Evolutionary conservation across 2,888 invertebrate genomes (phyloP).

Genomic region (Diarsia dahlii): DNA sequence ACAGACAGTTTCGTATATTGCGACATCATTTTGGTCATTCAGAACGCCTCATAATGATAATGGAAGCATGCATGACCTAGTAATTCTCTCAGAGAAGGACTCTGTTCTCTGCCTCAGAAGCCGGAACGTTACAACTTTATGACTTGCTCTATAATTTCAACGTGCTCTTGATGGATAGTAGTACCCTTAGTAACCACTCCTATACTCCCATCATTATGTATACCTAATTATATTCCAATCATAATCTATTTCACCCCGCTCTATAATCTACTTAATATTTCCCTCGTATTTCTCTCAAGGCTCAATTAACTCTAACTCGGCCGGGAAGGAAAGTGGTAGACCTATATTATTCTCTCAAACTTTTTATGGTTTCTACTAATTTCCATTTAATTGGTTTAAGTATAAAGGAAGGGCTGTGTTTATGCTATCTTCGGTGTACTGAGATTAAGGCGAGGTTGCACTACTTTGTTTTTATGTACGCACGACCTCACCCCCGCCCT

Average conservation of each 20-base stretch:
- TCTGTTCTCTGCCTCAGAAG: not conserved
- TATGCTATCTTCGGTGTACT: not conserved
- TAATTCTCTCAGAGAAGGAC: not conserved
- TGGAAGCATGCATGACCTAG: too few relatives aligned
- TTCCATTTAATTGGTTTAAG: not conserved
- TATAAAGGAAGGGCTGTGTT: not conserved
- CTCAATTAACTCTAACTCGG: slow-evolving; percentile 9
- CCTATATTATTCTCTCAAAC: not conserved
- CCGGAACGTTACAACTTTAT: not conserved
- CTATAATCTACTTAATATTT: not conserved
- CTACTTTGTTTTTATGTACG: too few relatives aligned
- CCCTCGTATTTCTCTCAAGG: not conserved
- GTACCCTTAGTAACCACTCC: not conserved
- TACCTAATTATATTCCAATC: slow-evolving; percentile 17
- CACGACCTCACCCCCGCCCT: too few relatives aligned
- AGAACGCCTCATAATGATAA: too few relatives aligned
- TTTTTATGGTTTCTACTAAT: slow-evolving; percentile 1
- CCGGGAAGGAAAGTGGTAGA: slow-evolving; percentile 21
- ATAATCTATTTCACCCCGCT: not conserved
- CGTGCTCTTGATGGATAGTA: not conserved
- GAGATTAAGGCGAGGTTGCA: too few relatives aligned
- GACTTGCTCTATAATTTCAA: not conserved
- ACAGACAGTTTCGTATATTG: not conserved
- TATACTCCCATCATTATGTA: slow-evolving; percentile 5
- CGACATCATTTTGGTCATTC: not conserved